Evolutionary conservation across 2,797 vertebrate species (phyloP), one percentile per base, ranked within the genome.

Genomic region (Propithecus perrieri): DNA sequence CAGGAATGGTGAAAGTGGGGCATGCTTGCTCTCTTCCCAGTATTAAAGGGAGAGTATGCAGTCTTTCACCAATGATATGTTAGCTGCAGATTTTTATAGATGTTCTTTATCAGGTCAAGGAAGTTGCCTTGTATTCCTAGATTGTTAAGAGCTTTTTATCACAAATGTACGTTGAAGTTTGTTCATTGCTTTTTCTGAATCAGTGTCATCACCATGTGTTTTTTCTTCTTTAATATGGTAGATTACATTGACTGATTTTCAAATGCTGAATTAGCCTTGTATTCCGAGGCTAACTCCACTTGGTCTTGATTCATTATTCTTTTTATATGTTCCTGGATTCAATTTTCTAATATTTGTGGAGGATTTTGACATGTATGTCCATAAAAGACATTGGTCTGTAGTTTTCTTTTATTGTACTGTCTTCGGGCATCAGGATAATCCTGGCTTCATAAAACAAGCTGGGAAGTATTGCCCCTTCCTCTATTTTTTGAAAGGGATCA

Each of bases 131-230:
- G 61, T 65, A 50, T 69, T 71, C 69, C 30, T 67, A 57, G 28
- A 72, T 53, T n/a, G 12, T 75, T 53, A 38, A 93, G 38, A 89
- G 17, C 30, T 65, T 91, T 91, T 96, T 46, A 84, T 76, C 5
- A 89, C 35, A 11, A 95, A 75, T 57, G 2, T 74, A 59, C 43
- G 28, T 26, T 48, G 57, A 80, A 74, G 55, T 92, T 83, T 85
- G n/a, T 38, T n/a, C 80, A 53, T 15, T 93, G 65, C 43, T 85
- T 94, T 96, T 96, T 71, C 76, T 88, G 35, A 91, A 48, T 85
- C 41, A 83, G 71, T 78, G 67, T 65, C 78, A 57, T 50, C 85
- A 59, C 35, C 11, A 13, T 57, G 17, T 88, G 85, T 46, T 12
- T 38, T 76, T 85, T 63, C 26, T 96, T 89, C 57, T 72, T 84